phyloP scores from a whole-genome alignment of 2,113 vertebrate genomes.

The Ammodramus savannarum region DNA sequence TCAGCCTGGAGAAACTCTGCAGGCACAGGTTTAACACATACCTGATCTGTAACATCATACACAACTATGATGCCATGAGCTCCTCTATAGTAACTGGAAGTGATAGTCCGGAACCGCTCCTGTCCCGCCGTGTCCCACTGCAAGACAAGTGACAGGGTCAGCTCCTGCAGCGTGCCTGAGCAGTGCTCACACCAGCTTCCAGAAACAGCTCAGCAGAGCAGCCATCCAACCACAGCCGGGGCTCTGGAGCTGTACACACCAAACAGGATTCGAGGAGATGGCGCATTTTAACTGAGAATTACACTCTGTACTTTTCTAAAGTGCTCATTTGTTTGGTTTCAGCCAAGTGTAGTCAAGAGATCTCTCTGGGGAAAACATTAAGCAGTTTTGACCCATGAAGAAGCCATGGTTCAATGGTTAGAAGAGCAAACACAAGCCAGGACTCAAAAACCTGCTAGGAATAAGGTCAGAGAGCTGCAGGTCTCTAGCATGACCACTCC shows the following conservation, averaged over 20 bases:
- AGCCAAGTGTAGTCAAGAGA: not conserved
- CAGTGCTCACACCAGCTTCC: rapidly evolving
- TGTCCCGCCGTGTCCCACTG: conserved; percentile 98
- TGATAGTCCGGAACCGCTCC: conserved; percentile 96
- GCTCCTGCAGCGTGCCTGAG: not conserved
- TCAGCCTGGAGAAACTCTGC: not conserved
- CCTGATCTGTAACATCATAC: conserved; percentile 97
- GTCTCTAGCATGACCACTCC: not conserved
- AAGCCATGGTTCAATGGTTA: not conserved
- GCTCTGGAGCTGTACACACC: not conserved
- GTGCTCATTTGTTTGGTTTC: not conserved
- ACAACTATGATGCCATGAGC: conserved; percentile 98
- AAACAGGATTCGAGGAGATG: not conserved
- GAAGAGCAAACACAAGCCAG: not conserved
- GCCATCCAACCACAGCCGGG: not conserved
- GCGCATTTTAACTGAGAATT: not conserved
- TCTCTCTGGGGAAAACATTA: not conserved
- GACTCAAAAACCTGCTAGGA: not conserved
- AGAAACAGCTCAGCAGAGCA: not conserved
- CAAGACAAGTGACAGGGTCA: not conserved
- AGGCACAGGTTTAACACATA: conserved; percentile 48
- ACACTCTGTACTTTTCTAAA: not conserved
- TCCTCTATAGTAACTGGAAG: conserved; percentile 98
- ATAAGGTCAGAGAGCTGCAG: not conserved
- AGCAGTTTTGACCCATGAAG: not conserved